Percentiles rank a stretch among this genome's conserved stretches.
These are phyloP conservation scores for Poecilia latipinna DNA, from an alignment of 2,113 vertebrate genomes.

Conservation along the genomic window DNA sequence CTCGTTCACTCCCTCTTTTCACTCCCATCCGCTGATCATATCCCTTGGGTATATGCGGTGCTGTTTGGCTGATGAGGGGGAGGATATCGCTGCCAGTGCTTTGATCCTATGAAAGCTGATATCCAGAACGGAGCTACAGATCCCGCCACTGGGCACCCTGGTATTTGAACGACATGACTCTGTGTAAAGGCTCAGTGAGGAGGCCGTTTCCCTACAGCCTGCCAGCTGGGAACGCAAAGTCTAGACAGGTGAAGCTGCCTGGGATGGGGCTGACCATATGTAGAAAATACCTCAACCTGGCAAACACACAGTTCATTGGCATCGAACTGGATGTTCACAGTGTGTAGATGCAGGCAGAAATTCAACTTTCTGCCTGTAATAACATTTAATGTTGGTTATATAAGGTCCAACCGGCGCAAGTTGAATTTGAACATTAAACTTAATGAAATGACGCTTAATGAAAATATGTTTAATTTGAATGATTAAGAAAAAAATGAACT, in stretches of 20 bases:
- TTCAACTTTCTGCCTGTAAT: too few relatives aligned
- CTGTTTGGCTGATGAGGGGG: constrained; percentile 74
- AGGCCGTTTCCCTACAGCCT: constrained; percentile 63
- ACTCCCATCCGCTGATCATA: constrained; percentile 50
- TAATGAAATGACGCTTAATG: too few relatives aligned
- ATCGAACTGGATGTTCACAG: background rate
- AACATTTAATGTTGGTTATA: too few relatives aligned
- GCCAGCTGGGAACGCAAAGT: constrained; percentile 69
- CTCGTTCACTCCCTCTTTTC: constrained; percentile 37
- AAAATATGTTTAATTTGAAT: too few relatives aligned
- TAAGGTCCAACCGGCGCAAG: too few relatives aligned
- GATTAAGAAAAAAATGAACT: too few relatives aligned
- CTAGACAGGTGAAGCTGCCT: constrained; percentile 72
- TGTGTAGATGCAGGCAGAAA: background rate
- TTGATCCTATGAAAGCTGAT: constrained; percentile 82
- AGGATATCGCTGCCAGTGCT: constrained; percentile 78
- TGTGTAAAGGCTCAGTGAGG: constrained; percentile 61
- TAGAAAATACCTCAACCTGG: constrained; percentile 29
- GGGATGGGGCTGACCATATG: constrained; percentile 44
- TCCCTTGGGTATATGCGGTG: constrained; percentile 71
- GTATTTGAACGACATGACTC: constrained; percentile 75
- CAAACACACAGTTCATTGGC: constrained; percentile 7
- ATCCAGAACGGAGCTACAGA: constrained; percentile 74
- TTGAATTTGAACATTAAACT: too few relatives aligned
- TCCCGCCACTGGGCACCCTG: constrained; percentile 73